phyloP scores from a whole-genome alignment of 2,113 vertebrate genomes.

The Sclerurus mexicanus region DNA sequence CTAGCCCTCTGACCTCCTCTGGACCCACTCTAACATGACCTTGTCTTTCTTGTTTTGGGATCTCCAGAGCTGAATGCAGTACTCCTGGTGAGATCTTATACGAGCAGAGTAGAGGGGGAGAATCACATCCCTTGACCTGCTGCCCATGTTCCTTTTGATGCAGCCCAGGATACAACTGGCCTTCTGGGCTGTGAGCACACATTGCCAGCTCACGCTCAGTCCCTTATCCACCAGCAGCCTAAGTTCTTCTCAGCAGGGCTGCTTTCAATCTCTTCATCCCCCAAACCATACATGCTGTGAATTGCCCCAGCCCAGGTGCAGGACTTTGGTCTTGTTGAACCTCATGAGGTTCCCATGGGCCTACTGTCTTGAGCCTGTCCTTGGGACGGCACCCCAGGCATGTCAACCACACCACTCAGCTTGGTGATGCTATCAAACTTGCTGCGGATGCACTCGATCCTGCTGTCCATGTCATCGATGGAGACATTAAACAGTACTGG shows the following conservation, averaged over 20 bases:
- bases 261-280: background rate
- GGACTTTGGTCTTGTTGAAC: background rate
- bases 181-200: background rate
- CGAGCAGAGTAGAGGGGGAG: background rate
- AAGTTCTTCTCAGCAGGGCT: background rate
- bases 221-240: background rate
- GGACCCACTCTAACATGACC: background rate
- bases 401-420: background rate
- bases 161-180: background rate
- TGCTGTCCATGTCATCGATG: background rate
- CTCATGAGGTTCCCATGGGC: background rate
- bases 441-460: fast-evolving
- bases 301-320: background rate
- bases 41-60: background rate
- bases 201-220: background rate
- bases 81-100: background rate
- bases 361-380: background rate
- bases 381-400: background rate
- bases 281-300: background rate
- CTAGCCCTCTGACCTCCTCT: background rate
- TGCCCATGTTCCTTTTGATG: background rate
- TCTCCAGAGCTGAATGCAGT: background rate
- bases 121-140: background rate
- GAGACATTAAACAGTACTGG: background rate
- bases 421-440: background rate